Percentiles rank a stretch among this genome's conserved stretches.
Evolutionary conservation across 2,888 invertebrate genomes (phyloP).

Genomic region (Ellobium chinense): DNA sequence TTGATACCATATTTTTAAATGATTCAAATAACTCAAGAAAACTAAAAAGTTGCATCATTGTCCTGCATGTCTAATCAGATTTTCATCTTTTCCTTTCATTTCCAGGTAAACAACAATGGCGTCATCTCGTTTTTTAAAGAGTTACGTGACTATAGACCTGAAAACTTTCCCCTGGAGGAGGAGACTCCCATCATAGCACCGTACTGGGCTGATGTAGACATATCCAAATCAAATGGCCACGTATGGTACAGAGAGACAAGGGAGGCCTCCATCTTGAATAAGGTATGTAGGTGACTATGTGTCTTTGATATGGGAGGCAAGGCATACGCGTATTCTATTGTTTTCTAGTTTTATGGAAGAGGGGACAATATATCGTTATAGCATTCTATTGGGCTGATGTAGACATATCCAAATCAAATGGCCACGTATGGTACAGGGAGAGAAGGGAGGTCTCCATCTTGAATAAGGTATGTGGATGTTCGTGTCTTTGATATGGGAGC

Average conservation of each 20-base stretch:
- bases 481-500: no score
- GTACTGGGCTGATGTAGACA: slow-evolving; percentile 74
- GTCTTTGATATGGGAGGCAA: no score
- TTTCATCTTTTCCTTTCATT: not conserved
- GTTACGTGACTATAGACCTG: slow-evolving; percentile 60
- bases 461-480: slow-evolving; percentile 32
- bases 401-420: slow-evolving; percentile 54
- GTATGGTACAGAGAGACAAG: slow-evolving; percentile 63
- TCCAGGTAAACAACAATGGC: slow-evolving; percentile 72
- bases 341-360: no score
- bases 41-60: no score
- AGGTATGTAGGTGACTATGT: no score
- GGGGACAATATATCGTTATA: no score
- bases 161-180: slow-evolving; percentile 59
- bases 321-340: no score
- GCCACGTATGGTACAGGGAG: slow-evolving; percentile 63
- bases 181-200: slow-evolving; percentile 64
- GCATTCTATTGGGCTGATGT: slow-evolving; percentile 75
- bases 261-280: slow-evolving; percentile 51
- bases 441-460: slow-evolving; percentile 53
- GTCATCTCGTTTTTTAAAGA: slow-evolving; percentile 64
- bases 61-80: no score
- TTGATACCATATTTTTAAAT: no score
- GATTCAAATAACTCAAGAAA: not conserved
- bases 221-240: slow-evolving; percentile 48